Conservation (phyloP, 2,888 invertebrate genomes). For the Lochmaea crataegi region DNA sequence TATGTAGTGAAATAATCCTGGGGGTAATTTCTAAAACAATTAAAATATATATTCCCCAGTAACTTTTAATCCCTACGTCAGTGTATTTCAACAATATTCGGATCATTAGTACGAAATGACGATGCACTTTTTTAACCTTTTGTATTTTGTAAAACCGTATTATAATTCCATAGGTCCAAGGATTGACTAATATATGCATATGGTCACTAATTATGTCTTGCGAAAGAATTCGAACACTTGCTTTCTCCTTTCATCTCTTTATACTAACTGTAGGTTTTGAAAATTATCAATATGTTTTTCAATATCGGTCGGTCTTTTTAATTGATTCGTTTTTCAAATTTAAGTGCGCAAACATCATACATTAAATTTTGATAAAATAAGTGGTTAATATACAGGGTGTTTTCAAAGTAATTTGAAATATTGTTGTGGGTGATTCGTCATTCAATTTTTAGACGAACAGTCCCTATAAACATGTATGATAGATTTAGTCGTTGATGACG, state of each 20-base stretch:
- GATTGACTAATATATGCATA: constrained; percentile 41
- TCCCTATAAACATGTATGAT: too few relatives aligned
- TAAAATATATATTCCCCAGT: not conserved
- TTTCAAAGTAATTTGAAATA: too few relatives aligned
- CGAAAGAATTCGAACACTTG: constrained; percentile 36
- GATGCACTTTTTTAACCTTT: constrained; percentile 44
- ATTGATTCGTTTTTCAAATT: not conserved
- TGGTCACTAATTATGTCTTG: constrained; percentile 43
- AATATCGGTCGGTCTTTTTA: not conserved
- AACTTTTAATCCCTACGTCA: constrained; percentile 17
- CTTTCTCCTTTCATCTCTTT: constrained; percentile 35
- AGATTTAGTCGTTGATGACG: too few relatives aligned
- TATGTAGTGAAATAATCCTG: not conserved
- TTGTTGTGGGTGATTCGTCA: too few relatives aligned
- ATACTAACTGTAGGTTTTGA: constrained; percentile 35
- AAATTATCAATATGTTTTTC: constrained; percentile 33
- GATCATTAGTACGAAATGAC: constrained; percentile 47
- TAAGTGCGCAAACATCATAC: not conserved
- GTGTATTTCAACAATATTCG: constrained; percentile 41
- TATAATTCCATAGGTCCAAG: constrained; percentile 41
- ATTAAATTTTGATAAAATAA: not conserved
- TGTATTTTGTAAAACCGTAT: constrained; percentile 43
- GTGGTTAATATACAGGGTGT: too few relatives aligned
- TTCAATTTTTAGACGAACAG: too few relatives aligned
- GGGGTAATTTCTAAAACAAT: not conserved